phyloP scores from a whole-genome alignment of 1,140 invertebrate genomes.

The Diprion similis region DNA sequence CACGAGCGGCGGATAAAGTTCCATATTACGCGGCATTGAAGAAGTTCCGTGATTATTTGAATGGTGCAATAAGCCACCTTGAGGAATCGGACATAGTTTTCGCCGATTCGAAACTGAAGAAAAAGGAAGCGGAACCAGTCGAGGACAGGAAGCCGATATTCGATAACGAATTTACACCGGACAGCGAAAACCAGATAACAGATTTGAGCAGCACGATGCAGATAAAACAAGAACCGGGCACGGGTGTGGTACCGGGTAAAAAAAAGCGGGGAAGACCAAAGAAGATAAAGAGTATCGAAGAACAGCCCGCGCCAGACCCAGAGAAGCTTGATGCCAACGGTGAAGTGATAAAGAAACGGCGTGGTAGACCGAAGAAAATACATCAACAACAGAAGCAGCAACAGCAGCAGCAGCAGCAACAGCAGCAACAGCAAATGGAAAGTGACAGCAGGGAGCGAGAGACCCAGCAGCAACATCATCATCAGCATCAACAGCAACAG shows the following conservation, averaged over 20 bases:
- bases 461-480: constrained; percentile 23
- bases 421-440: constrained; percentile 40
- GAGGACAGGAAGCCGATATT: constrained; percentile 65
- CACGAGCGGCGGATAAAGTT: constrained; percentile 94
- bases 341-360: constrained; percentile 79
- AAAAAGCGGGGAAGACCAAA: constrained; percentile 89
- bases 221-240: constrained; percentile 67
- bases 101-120: constrained; percentile 77
- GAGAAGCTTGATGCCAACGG: constrained; percentile 66
- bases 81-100: constrained; percentile 94
- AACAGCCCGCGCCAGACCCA: constrained; percentile 64
- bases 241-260: constrained; percentile 72
- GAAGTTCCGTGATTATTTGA: constrained; percentile 94
- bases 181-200: constrained; percentile 54
- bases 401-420: constrained; percentile 38
- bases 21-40: constrained; percentile 95
- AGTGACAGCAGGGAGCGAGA: constrained; percentile 55
- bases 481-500: constrained; percentile 35
- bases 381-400: constrained; percentile 51
- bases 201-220: constrained; percentile 58
- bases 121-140: constrained; percentile 59
- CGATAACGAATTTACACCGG: constrained; percentile 53
- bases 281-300: constrained; percentile 79
- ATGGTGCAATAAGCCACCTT: constrained; percentile 84
- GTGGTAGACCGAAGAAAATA: constrained; percentile 86